phyloP scores from a whole-genome alignment of 2,113 vertebrate species.

The Puntigrus tetrazona region DNA sequence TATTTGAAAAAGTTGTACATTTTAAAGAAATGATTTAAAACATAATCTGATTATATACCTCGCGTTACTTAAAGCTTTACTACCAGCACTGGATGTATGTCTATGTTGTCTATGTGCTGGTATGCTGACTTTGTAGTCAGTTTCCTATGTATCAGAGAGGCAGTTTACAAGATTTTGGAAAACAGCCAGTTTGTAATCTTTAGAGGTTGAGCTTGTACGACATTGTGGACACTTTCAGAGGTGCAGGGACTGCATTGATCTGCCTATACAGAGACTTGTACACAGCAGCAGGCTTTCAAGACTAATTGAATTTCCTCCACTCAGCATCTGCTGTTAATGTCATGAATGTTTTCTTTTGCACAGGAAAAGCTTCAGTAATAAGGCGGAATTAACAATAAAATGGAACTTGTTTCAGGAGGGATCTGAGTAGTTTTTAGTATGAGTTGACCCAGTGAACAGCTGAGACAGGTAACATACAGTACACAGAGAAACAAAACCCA shows the following conservation, averaged over 20 bases:
- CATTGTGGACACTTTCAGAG: background rate
- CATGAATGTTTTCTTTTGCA: background rate
- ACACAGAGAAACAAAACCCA: background rate
- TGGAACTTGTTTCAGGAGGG: background rate
- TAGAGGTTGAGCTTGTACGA: background rate
- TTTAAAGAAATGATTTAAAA: no score
- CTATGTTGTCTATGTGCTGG: background rate
- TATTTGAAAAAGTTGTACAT: no score
- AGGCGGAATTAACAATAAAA: background rate
- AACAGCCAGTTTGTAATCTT: background rate
- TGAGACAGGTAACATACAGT: background rate
- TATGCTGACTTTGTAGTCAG: background rate
- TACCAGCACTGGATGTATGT: background rate
- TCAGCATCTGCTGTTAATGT: background rate
- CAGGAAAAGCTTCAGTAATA: background rate
- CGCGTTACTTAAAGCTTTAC: background rate
- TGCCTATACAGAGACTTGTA: conserved; percentile 6
- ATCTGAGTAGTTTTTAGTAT: background rate
- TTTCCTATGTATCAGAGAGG: background rate
- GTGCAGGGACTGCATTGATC: background rate
- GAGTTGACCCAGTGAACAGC: background rate
- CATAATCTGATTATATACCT: background rate
- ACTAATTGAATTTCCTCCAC: conserved; percentile 2
- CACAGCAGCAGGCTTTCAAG: background rate
- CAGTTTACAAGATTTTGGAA: background rate